These are phyloP conservation scores for Xenopus tropicalis DNA, from an alignment of 2,113 vertebrate genomes.

Conservation along the genomic window UCB_Xtro_10.0 CM004445.2:98612001-98612500, in stretches of 20 bases:
- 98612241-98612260: too few species aligned
- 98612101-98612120: not conserved
- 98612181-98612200: too few species aligned
- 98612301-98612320: constrained; percentile 55
- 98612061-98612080: not conserved
- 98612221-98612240: too few species aligned
- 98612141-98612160: too few species aligned
- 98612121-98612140: too few species aligned
- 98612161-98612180: too few species aligned
- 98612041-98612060: constrained; percentile 15
- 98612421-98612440: constrained; percentile 81
- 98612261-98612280: too few species aligned
- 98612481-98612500: constrained; percentile 94
- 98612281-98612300: too few species aligned
- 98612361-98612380: constrained; percentile 90
- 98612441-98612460: constrained; percentile 93
- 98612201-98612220: too few species aligned
- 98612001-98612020: not conserved
- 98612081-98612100: not conserved
- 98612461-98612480: constrained; percentile 95
- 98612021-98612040: constrained; percentile 1
- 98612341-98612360: constrained; percentile 82
- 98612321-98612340: constrained; percentile 88
- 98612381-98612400: constrained; percentile 88
- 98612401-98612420: constrained; percentile 85